A percentile compares a stretch with the other conserved stretches of the same genome.
These are phyloP conservation scores for Diplazon laetatorius DNA, from an alignment of 2,888 invertebrate species.

Conservation along the genomic window DNA sequence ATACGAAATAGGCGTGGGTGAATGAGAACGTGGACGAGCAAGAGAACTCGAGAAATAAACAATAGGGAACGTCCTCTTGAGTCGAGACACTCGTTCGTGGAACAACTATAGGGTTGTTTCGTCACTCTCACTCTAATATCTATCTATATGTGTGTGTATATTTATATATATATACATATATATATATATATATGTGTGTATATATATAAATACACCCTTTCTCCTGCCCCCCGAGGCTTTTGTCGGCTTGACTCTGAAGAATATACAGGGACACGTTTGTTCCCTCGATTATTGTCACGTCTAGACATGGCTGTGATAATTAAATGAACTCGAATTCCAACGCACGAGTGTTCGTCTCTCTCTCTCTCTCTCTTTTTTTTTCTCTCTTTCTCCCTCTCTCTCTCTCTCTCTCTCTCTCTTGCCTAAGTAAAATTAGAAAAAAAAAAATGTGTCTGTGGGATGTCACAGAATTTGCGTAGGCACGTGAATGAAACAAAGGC, in stretches of 20 bases:
- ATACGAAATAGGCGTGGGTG: slow-evolving; percentile 22
- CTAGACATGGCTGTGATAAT: slow-evolving; percentile 42
- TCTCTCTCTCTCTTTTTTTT: no score
- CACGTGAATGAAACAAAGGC: no score
- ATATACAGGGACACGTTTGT: slow-evolving; percentile 33
- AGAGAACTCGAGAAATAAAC: slow-evolving; percentile 59
- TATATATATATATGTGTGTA: no score
- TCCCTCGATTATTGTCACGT: slow-evolving; percentile 59
- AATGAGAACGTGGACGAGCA: slow-evolving; percentile 35
- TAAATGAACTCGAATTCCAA: slow-evolving; percentile 45
- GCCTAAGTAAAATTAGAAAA: no score
- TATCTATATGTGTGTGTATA: no score
- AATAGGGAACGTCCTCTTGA: slow-evolving; percentile 60
- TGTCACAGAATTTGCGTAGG: no score
- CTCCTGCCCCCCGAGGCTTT: slow-evolving; percentile 42
- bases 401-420: no score
- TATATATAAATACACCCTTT: slow-evolving; percentile 3
- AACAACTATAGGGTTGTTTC: slow-evolving; percentile 57
- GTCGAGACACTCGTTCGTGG: slow-evolving; percentile 59
- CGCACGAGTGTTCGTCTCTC: slow-evolving; percentile 12
- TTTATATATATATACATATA: no score
- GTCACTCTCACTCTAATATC: slow-evolving; percentile 11
- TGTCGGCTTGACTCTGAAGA: slow-evolving; percentile 47
- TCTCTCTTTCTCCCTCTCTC: no score
- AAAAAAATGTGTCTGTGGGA: no score